Base-by-base conservation (phyloP, 2,797 vertebrate genomes). In the Alosa sapidissima region DNA sequence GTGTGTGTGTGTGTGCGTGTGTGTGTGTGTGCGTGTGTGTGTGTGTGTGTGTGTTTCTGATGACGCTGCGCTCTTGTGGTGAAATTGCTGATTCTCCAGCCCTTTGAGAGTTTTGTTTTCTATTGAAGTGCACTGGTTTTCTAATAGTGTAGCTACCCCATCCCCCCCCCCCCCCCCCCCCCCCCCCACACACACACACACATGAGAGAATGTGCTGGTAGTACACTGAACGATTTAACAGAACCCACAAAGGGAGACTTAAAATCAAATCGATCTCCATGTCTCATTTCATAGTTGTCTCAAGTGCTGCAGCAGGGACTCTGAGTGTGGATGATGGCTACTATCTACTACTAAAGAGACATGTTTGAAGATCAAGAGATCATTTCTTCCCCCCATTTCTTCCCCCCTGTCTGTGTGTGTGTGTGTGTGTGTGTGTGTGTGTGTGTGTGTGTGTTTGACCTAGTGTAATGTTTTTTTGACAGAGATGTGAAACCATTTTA, bases 401-500 rank as follows among this genome's bases (percentile, higher is more conserved):
- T 2, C 21, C 52, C 14, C 13, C 52, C 41, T 13, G 11, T 41
- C 3, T 41, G 11, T 41, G 11, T 68, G 9, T 68, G 24, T 68
- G 24, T 68, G 24, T 68, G 24, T 36, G 10, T 72, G 28, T n/a
- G n/a, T 33, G 11, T 41, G 11, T 41, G 33, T 41, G 11, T 68
- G 24, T 68, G 24, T 68, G 24, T 68, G 24, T 36, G 24, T 16
- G 11, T 41, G 11, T 41, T 4, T 72, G 33, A 19, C 54, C 41
- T 41, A 10, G 0, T 41, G 28, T 81, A 36, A n/a, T 68, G 62
- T 16, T 54, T 83, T 83, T 47, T 45, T 21, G 48, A 49, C 88
- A 91, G 87, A 89, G 89, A 92, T 49, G 81, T 41, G 60, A 65
- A 65, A 65, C 13, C 24, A 28, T 11, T 65, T 65, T 65, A 65